Evolutionary conservation across 2,113 vertebrate genomes (phyloP).

Genomic region (Protobothrops flavoviridis): DNA sequence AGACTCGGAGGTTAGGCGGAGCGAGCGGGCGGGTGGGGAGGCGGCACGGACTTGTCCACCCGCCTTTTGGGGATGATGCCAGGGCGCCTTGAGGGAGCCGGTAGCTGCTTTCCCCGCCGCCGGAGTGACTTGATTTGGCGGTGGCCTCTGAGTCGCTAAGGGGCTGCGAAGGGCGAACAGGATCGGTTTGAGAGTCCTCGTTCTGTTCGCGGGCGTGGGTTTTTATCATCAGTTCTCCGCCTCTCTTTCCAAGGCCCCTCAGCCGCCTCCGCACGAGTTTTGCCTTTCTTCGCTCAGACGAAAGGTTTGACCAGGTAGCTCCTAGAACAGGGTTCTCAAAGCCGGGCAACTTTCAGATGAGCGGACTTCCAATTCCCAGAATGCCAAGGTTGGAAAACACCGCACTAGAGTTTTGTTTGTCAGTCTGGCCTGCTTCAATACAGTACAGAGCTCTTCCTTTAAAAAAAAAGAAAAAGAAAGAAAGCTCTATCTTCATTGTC

Average conservation of each 20-base stretch:
- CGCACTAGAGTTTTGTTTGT: background rate
- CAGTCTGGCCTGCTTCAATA: background rate
- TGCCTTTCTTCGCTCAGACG: background rate
- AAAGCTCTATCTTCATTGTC: background rate
- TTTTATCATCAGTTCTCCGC: background rate
- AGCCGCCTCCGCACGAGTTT: background rate
- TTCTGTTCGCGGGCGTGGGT: background rate
- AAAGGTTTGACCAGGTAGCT: too few relatives aligned
- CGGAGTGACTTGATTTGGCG: background rate
- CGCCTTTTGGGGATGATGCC: background rate
- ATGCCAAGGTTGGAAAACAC: background rate
- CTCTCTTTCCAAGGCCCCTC: background rate
- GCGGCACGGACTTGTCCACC: background rate
- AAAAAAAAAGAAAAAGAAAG: background rate
- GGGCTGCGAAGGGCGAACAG: background rate
- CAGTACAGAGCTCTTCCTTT: background rate
- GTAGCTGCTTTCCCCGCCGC: background rate
- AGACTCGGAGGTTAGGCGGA: slow-evolving; percentile 86
- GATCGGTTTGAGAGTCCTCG: background rate
- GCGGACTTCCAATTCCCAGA: background rate
- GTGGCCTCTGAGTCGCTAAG: background rate
- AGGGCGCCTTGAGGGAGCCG: background rate
- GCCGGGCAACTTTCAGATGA: background rate
- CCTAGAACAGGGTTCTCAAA: background rate
- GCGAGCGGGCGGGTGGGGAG: background rate